phyloP scores from a whole-genome alignment of 2,113 vertebrate genomes.

The Percina caprodes region DNA sequence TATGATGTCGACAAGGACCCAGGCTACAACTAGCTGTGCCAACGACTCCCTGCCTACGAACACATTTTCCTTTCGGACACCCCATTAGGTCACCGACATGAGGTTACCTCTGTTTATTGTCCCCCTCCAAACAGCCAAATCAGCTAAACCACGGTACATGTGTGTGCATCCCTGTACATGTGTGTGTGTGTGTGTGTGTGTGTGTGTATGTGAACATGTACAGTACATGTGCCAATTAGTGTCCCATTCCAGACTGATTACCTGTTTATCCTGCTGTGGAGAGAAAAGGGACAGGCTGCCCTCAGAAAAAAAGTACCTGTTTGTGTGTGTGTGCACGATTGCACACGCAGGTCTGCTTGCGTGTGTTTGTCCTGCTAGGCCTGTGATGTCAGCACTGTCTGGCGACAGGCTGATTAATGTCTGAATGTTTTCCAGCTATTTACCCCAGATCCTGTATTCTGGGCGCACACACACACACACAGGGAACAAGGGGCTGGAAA shows the following conservation, averaged over 20 bases:
- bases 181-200: neutral
- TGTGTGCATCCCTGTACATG: neutral
- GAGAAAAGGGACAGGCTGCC: constrained; percentile 17
- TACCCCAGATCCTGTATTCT: constrained; percentile 54
- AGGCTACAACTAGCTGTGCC: neutral
- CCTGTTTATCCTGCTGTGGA: constrained; percentile 68
- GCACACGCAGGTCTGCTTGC: neutral
- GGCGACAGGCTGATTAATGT: constrained; percentile 82
- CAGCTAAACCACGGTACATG: constrained; percentile 1
- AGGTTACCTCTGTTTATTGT: constrained; percentile 63
- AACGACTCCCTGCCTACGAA: constrained; percentile 14
- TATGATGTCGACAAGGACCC: neutral
- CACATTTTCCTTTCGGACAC: constrained; percentile 33
- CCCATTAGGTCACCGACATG: constrained; percentile 64
- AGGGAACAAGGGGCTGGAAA: neutral
- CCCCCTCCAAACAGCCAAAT: constrained; percentile 26
- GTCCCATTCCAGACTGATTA: constrained; percentile 68
- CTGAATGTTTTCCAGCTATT: constrained; percentile 80
- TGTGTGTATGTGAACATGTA: neutral
- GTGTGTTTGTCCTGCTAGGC: constrained; percentile 70
- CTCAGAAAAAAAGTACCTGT: constrained; percentile 30
- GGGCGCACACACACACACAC: constrained; percentile 28
- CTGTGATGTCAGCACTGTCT: constrained; percentile 83
- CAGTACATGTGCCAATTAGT: constrained; percentile 59
- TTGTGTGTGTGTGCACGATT: neutral